Base-by-base conservation (phyloP, 2,113 vertebrate species). In the Peromyscus maniculatus region DNA sequence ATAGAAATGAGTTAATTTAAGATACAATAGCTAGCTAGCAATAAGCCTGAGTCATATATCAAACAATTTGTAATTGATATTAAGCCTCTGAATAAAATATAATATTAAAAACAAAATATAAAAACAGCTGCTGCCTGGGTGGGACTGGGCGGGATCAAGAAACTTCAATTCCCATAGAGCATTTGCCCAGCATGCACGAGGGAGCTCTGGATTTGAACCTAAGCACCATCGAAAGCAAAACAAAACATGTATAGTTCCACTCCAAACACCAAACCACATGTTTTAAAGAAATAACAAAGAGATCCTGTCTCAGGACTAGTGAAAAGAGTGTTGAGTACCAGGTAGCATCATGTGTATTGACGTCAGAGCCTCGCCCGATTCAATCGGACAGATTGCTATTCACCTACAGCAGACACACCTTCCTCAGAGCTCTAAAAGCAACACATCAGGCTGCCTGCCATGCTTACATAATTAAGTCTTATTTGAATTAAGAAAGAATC, bases 371-470 rank as follows among this genome's bases (percentile, higher is more conserved):
- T 87, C 69, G 93, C 21, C 64, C 86, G 87, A 49, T 98, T 98
- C 98, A 98, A 98, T 98, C 94, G 98, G 97, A 97, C 95, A 97
- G 89, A 95, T 97, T 62, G 59, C 22, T 98, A 95, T 97, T 91
- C 96, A 90, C 57, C 91, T 95, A 97, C 98, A 98, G 97, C 89
- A 98, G 96, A 98, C 98, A 98, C 21, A 92, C 16, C 91, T 98
- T 98, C 92, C 67, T 79, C 31, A 93, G 66, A 91, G 83, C 8
- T 97, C 39, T 97, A 66, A 93, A 74, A 89, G 94, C 94, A 97
- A 97, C 89, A 97, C 95, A 92, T 97, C 98, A 98, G 98, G 98
- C 96, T 95, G 95, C 91, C 96, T 95, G 95, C 91, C 67, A 95
- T n/a, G 94, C 28, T 95, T 98, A 89, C 93, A 98, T 97, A 62